phyloP scores from a whole-genome alignment of 1,140 invertebrate genomes.

The Chironomus striatipennis region DNA sequence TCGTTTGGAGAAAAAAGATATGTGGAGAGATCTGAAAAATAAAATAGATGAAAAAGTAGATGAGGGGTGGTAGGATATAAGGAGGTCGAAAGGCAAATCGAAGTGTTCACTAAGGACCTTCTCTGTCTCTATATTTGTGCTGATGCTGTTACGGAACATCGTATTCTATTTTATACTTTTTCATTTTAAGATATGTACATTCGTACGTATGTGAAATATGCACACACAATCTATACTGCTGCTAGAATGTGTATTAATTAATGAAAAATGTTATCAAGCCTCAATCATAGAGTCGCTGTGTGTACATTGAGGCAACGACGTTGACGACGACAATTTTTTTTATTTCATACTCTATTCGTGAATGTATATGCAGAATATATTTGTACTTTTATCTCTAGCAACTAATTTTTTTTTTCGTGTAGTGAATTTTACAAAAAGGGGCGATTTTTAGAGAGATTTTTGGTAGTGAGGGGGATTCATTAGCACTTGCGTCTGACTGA shows the following conservation, averaged over 20 bases:
- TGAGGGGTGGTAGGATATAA: background rate
- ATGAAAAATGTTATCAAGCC: conserved; percentile 23
- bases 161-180: background rate
- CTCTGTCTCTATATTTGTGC: background rate
- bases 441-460: no score
- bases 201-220: no score
- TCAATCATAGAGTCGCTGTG: conserved; percentile 11
- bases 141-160: background rate
- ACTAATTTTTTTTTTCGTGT: no score
- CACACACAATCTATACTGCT: background rate
- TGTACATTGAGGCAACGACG: background rate
- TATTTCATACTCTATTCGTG: background rate
- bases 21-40: background rate
- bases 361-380: background rate
- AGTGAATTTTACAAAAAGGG: no score
- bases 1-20: background rate
- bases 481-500: no score
- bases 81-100: background rate
- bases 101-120: background rate
- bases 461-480: no score
- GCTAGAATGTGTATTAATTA: conserved; percentile 19
- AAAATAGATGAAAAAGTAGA: background rate
- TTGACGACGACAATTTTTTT: background rate
- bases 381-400: background rate
- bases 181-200: no score